Evolutionary conservation across 2,797 vertebrate genomes (phyloP).

Genomic region (Paguma larvata): DNA sequence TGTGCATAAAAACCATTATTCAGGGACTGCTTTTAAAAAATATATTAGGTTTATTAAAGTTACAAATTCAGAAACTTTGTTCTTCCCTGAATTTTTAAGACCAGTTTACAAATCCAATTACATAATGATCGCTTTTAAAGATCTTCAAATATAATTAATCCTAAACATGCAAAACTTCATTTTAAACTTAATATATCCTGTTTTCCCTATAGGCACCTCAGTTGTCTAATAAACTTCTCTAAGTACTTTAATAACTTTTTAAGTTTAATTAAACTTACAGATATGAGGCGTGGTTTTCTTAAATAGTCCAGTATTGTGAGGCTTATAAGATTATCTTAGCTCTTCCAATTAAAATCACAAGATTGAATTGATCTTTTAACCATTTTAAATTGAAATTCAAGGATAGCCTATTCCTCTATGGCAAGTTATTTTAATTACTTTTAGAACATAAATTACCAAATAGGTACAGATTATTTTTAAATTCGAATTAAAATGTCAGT

Average conservation of each 20-base stretch:
- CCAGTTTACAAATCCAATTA: slow-evolving; percentile 1
- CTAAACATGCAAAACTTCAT: slow-evolving; percentile 4
- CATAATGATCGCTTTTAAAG: slow-evolving; percentile 7
- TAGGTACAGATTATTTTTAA: slow-evolving; percentile 41
- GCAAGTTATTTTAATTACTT: slow-evolving; percentile 31
- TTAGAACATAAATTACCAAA: slow-evolving; percentile 20
- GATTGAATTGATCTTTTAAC: slow-evolving; percentile 40
- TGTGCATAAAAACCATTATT: not conserved
- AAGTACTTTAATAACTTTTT: slow-evolving; percentile 1
- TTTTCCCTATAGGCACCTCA: not conserved
- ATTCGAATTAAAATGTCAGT: slow-evolving; percentile 56
- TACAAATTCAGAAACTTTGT: not conserved
- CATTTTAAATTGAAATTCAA: slow-evolving; percentile 54
- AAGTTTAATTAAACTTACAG: not conserved
- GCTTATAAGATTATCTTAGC: slow-evolving; percentile 21
- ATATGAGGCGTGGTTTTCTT: not conserved
- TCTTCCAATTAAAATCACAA: not conserved
- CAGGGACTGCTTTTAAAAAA: not conserved
- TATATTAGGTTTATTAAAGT: slow-evolving; percentile 14
- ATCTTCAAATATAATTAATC: slow-evolving; percentile 2
- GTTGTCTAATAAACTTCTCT: not conserved
- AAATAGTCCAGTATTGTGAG: not conserved
- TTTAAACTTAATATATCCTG: slow-evolving; percentile 5
- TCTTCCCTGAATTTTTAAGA: slow-evolving; percentile 26
- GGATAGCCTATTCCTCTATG: not conserved